Conservation (phyloP, 2,888 invertebrate species). For the Ptilodon capucinus region DNA sequence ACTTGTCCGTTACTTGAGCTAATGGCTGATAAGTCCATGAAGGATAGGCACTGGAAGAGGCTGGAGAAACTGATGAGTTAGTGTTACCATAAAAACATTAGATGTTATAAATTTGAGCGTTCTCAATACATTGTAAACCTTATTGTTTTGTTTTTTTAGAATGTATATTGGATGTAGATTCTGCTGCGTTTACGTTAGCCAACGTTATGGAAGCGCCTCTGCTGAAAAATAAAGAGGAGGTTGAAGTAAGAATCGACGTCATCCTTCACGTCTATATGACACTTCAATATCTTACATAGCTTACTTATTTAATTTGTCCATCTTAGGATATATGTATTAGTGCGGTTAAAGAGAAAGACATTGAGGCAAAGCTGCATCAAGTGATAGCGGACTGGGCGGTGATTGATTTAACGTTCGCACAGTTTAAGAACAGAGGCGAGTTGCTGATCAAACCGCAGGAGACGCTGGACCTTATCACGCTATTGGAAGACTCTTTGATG, state of each 20-base stretch:
- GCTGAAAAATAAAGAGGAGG: conserved; percentile 91
- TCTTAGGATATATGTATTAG: conserved; percentile 92
- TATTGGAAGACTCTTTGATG: conserved; percentile 94
- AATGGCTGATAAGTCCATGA: conserved; percentile 95
- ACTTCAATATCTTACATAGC: no score
- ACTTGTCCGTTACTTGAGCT: conserved; percentile 92
- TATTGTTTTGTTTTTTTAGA: conserved; percentile 43
- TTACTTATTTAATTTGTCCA: conserved; percentile 3
- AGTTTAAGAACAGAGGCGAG: conserved; percentile 92
- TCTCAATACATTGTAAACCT: background rate
- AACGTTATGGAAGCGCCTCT: conserved; percentile 93
- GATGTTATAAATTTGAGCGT: background rate
- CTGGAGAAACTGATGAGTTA: conserved; percentile 76
- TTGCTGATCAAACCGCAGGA: conserved; percentile 89
- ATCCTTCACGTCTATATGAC: no score
- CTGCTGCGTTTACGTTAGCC: conserved; percentile 89
- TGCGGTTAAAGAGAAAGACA: conserved; percentile 95
- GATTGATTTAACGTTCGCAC: conserved; percentile 86
- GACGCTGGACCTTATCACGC: conserved; percentile 88
- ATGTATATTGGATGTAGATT: conserved; percentile 90
- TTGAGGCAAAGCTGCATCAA: conserved; percentile 93
- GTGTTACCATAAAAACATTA: conserved; percentile 9
- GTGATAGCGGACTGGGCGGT: conserved; percentile 91
- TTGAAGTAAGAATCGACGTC: conserved; percentile 87
- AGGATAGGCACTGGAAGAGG: conserved; percentile 89